phyloP scores from a whole-genome alignment of 2,888 invertebrate species.

The Eurois occulta region DNA sequence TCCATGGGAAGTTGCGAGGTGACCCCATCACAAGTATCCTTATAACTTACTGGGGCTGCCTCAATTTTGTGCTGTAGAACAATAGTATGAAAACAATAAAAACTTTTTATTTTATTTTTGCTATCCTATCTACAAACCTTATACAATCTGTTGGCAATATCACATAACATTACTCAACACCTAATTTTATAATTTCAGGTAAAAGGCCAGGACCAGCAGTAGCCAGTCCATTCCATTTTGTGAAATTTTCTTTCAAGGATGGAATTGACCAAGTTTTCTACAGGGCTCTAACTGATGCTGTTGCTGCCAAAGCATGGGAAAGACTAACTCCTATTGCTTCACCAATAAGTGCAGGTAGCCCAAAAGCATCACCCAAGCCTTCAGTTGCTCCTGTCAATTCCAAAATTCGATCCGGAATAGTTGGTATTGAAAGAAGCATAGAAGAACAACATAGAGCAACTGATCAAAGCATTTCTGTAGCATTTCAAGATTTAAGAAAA shows the following conservation, averaged over 20 bases:
- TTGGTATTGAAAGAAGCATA: conserved; percentile 98
- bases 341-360: conserved; percentile 68
- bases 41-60: no score
- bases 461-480: conserved; percentile 97
- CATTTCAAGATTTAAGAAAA: conserved; percentile 98
- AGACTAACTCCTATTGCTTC: conserved; percentile 75
- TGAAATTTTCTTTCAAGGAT: conserved; percentile 97
- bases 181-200: conserved; percentile 78
- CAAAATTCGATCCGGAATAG: conserved; percentile 96
- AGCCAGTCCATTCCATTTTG: conserved; percentile 92
- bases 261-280: conserved; percentile 93
- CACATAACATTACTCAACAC: background rate
- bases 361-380: conserved; percentile 73
- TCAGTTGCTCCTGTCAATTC: conserved; percentile 86
- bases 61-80: no score
- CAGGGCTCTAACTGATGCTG: conserved; percentile 91
- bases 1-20: no score
- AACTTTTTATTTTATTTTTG: no score
- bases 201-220: conserved; percentile 94
- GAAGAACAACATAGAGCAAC: conserved; percentile 97
- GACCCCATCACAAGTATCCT: no score
- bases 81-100: no score
- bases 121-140: background rate
- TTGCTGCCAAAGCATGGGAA: conserved; percentile 92
- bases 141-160: background rate